A percentile compares a stretch with the other conserved stretches of the same genome.
These are phyloP conservation scores for Saccopteryx leptura DNA, from an alignment of 2,113 vertebrate genomes.

Conservation along the genomic window DNA sequence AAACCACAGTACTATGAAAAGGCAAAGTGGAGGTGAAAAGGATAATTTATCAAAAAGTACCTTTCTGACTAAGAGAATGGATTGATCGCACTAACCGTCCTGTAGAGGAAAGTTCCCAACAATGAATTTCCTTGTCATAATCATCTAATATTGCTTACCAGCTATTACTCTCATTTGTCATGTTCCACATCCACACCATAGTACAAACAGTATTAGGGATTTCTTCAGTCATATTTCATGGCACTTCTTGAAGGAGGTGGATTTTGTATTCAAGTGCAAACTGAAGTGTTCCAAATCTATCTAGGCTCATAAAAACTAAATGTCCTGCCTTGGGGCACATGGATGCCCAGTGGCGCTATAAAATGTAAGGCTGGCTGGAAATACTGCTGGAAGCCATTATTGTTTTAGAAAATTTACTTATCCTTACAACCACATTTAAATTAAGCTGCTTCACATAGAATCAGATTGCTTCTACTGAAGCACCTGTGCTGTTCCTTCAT, in stretches of 20 bases:
- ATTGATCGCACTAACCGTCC: neutral
- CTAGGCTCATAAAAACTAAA: constrained; percentile 51
- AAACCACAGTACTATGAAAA: constrained; percentile 39
- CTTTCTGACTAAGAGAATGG: constrained; percentile 69
- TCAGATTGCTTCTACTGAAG: neutral
- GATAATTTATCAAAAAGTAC: constrained; percentile 76
- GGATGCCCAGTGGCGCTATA: constrained; percentile 60
- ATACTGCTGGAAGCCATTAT: constrained; percentile 18
- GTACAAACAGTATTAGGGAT: constrained; percentile 77
- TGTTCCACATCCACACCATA: constrained; percentile 27
- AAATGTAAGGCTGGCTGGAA: constrained; percentile 54
- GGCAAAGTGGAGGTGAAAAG: constrained; percentile 71
- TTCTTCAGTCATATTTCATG: constrained; percentile 74
- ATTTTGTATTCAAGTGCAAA: constrained; percentile 75
- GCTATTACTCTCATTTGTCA: constrained; percentile 78
- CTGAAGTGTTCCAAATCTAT: constrained; percentile 72
- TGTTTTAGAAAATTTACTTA: constrained; percentile 65
- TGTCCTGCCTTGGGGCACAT: neutral
- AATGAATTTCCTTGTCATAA: constrained; percentile 80
- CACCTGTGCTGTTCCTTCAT: neutral
- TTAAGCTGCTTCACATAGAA: constrained; percentile 49
- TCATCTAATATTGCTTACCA: constrained; percentile 71
- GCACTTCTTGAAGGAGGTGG: constrained; percentile 40
- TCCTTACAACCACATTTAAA: constrained; percentile 62
- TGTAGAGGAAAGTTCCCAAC: constrained; percentile 75